Percentiles rank a stretch among this genome's conserved stretches.
Evolutionary conservation across 2,888 invertebrate species (phyloP).

Genomic region (Cataglyphis rosenhaueri): DNA sequence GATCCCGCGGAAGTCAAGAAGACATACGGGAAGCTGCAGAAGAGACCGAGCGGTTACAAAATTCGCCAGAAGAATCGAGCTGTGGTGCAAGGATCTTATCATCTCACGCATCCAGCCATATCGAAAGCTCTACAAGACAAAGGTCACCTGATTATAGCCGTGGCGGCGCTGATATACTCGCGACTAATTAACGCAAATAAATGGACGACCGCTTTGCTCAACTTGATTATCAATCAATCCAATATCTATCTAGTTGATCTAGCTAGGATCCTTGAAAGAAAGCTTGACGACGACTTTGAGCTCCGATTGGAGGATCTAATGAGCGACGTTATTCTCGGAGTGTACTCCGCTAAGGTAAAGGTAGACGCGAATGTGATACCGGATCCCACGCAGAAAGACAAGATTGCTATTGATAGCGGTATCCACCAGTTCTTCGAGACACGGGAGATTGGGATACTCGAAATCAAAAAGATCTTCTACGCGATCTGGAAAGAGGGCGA

Average conservation of each 20-base stretch:
- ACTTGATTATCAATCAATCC: constrained; percentile 83
- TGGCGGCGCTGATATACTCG: constrained; percentile 80
- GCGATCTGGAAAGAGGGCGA: constrained; percentile 81
- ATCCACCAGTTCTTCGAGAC: constrained; percentile 78
- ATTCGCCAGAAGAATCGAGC: constrained; percentile 79
- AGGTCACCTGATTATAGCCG: constrained; percentile 78
- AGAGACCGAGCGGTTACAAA: constrained; percentile 78
- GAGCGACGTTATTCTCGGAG: constrained; percentile 81
- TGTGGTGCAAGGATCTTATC: constrained; percentile 79
- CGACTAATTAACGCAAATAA: constrained; percentile 78
- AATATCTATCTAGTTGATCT: constrained; percentile 82
- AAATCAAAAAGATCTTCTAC: constrained; percentile 79
- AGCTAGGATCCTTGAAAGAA: constrained; percentile 77
- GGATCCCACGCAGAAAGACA: constrained; percentile 76
- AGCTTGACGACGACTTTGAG: constrained; percentile 76
- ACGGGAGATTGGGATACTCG: constrained; percentile 76
- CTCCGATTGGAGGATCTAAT: constrained; percentile 78
- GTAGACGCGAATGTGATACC: constrained; percentile 78
- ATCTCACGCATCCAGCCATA: constrained; percentile 76
- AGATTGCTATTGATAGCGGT: constrained; percentile 73
- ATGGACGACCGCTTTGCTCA: constrained; percentile 80
- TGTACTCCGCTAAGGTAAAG: constrained; percentile 81
- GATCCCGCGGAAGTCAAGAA: constrained; percentile 65
- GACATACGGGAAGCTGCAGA: constrained; percentile 64
- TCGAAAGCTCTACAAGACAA: constrained; percentile 75